These are phyloP conservation scores for Saccostrea echinata DNA, from an alignment of 1,140 invertebrate genomes.

Conservation along the genomic window DNA sequence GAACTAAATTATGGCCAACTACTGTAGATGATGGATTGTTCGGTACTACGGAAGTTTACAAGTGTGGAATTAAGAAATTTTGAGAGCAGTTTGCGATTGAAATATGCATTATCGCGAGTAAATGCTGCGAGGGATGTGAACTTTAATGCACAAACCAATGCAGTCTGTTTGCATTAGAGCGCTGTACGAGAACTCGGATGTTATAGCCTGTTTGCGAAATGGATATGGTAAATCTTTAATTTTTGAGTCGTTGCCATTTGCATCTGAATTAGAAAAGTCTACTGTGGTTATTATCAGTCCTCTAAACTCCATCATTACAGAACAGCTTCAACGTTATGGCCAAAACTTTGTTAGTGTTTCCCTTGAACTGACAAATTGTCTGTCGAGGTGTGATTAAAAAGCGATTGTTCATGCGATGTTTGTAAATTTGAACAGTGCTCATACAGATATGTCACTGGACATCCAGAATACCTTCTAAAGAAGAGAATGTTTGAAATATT, in stretches of 20 bases:
- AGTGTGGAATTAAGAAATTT: too few relatives aligned
- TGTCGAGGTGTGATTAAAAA: not conserved
- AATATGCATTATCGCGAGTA: too few relatives aligned
- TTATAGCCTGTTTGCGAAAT: not conserved
- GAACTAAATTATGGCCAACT: too few relatives aligned
- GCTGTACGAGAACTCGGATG: too few relatives aligned
- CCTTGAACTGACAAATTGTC: not conserved
- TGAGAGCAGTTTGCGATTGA: too few relatives aligned
- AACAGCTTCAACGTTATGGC: not conserved
- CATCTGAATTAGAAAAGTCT: not conserved
- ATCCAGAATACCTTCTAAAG: too few relatives aligned
- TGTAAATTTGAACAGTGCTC: not conserved
- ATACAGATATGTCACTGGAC: not conserved
- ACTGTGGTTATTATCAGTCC: not conserved
- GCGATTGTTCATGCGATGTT: not conserved
- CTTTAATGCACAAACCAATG: too few relatives aligned
- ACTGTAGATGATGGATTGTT: too few relatives aligned
- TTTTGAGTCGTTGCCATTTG: not conserved
- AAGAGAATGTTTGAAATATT: not conserved
- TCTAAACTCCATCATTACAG: conserved; percentile 2
- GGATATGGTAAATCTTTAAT: conserved; percentile 26
- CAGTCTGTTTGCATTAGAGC: too few relatives aligned
- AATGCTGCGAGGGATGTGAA: too few relatives aligned
- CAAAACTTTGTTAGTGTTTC: not conserved
- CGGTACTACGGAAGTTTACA: too few relatives aligned